These are phyloP conservation scores for Kuschelorhynchus macadamiae DNA, from an alignment of 2,888 invertebrate species.

Conservation along the genomic window DNA sequence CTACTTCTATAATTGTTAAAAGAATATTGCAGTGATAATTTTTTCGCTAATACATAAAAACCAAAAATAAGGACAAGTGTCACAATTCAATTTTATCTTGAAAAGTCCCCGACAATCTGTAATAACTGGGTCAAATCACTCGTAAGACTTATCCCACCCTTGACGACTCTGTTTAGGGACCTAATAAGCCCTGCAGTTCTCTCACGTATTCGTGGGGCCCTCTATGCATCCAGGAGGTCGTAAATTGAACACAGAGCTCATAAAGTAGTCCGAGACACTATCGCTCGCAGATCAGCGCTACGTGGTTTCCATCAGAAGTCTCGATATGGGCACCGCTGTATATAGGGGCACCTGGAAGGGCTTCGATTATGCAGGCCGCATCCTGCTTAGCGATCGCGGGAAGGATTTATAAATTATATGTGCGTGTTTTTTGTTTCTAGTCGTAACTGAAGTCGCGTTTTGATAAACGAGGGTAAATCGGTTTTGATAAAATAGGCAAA, in stretches of 20 bases:
- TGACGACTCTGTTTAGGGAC: conserved; percentile 32
- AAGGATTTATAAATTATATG: conserved; percentile 42
- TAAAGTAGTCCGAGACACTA: conserved; percentile 68
- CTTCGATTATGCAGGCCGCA: conserved; percentile 55
- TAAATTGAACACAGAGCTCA: conserved; percentile 66
- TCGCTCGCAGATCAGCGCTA: conserved; percentile 67
- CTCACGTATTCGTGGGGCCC: conserved; percentile 64
- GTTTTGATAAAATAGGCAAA: too few species aligned
- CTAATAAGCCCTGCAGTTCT: conserved; percentile 57
- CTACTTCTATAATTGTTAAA: too few species aligned
- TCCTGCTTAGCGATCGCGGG: conserved; percentile 33
- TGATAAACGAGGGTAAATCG: conserved; percentile 33
- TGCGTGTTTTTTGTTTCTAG: conserved; percentile 44
- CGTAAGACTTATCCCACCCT: conserved; percentile 18
- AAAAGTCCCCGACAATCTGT: too few species aligned
- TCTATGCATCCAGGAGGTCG: conserved; percentile 61
- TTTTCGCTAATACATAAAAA: too few species aligned
- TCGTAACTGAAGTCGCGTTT: conserved; percentile 19
- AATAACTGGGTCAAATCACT: neutral
- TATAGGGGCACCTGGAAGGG: conserved; percentile 50
- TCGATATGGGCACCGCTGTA: conserved; percentile 60
- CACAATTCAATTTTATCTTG: too few species aligned
- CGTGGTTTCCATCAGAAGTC: conserved; percentile 67
- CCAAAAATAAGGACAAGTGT: too few species aligned
- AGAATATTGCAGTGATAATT: too few species aligned